A percentile compares a stretch with the other conserved stretches of the same genome.
Conservation (phyloP, 35 echinoderm and acorn worm genomes). For the Nesometra sesokonis region DNA sequence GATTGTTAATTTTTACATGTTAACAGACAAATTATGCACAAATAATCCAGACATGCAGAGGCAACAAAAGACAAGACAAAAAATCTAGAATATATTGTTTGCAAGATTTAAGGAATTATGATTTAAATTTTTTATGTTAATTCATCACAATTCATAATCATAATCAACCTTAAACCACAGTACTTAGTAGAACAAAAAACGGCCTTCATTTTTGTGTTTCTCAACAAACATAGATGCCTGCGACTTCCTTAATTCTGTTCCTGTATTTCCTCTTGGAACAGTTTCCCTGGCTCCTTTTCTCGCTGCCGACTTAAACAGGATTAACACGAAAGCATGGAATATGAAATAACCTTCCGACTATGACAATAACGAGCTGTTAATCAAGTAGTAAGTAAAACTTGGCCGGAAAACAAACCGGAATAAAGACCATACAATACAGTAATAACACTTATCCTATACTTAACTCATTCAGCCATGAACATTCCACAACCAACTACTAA, state of each 20-base stretch:
- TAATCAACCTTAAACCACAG: background rate
- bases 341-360: background rate
- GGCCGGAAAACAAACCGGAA: background rate
- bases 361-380: background rate
- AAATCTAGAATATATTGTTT: background rate
- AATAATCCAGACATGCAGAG: too few relatives aligned
- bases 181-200: background rate
- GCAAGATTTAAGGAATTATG: background rate
- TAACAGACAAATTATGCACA: too few relatives aligned
- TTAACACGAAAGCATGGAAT: background rate
- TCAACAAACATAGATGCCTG: background rate
- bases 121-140: background rate
- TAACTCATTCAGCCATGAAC: background rate
- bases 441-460: background rate
- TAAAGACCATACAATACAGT: background rate
- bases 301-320: background rate
- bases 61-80: background rate
- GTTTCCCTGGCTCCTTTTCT: background rate
- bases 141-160: background rate
- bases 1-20: too few relatives aligned
- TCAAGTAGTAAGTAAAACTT: background rate
- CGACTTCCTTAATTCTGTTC: background rate
- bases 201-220: background rate
- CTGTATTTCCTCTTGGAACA: background rate
- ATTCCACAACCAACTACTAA: background rate